Conservation (phyloP, 2,113 vertebrate species). For the Apistogramma diplotaenia region DNA sequence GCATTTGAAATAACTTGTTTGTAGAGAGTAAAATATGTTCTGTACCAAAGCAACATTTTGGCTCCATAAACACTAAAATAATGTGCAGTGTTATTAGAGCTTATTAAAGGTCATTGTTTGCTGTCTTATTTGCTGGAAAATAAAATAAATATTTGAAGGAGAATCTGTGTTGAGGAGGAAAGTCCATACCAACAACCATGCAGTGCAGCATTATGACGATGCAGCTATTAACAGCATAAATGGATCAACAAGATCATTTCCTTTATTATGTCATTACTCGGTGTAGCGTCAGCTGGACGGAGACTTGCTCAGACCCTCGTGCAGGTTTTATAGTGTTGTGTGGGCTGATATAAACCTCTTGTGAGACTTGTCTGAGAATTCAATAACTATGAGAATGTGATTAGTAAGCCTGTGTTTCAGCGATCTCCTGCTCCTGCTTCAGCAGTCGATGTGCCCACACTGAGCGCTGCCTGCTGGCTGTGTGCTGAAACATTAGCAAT, state of each 20-base stretch:
- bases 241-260: neutral
- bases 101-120: neutral
- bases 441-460: slow-evolving; percentile 20
- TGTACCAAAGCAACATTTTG: neutral
- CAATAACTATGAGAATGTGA: slow-evolving; percentile 31
- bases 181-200: too few species aligned
- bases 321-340: slow-evolving; percentile 11
- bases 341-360: slow-evolving; percentile 25
- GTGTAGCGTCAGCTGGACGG: neutral
- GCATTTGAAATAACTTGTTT: too few species aligned
- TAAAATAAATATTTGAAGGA: neutral
- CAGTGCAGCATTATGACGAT: neutral
- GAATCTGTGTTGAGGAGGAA: neutral
- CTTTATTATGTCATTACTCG: neutral
- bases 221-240: neutral
- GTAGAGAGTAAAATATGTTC: too few species aligned
- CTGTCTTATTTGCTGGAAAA: neutral
- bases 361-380: slow-evolving; percentile 21
- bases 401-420: slow-evolving; percentile 17
- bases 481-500: slow-evolving; percentile 6
- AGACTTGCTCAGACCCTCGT: neutral
- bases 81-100: neutral
- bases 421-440: slow-evolving; percentile 15
- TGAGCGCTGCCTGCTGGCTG: neutral
- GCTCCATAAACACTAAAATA: neutral